Base-by-base conservation (phyloP, 2,888 invertebrate species). In the Amphipyra berbera region DNA sequence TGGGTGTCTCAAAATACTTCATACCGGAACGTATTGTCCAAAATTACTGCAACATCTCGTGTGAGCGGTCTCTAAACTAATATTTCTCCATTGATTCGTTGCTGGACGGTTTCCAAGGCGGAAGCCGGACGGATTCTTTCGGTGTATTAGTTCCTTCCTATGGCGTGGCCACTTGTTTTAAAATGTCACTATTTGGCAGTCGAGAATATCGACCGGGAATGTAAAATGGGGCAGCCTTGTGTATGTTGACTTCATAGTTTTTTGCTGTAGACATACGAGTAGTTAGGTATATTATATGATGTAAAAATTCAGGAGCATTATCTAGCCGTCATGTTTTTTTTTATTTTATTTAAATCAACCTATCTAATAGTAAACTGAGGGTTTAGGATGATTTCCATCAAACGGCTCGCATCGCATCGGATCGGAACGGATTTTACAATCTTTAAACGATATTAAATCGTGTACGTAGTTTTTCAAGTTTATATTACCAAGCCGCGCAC, bases 131-230 rank as follows among this genome's bases (percentile, higher is more conserved):
- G 81, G 81, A 76, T 78, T 83, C 81, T 82, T 82, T 77, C 62
- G 81, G 71, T 80, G 84, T 88, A 86, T 87, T 87, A 82, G 86
- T 88, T 88, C 88, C 89, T 88, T 89, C 86, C 89, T 80, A 64
- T 57, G 68, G 67, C 63, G 67, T 62, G 48, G 47, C 30, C 46
- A 62, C 65, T 79, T 82, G 79, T 77, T 84, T 82, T 82, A 75
- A 82, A 84, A 81, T 72, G 73, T 73, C 74, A 76, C 68, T 78
- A 61, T 61, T 49, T 56, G 42, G 45, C 38, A 40, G 44, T 0
- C 35, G 44, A 21, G 60, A 44, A 37, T 55, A 50, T 66, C 48
- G 66, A 60, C 35, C 50, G 35, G n/a, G 71, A 59, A 66, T 61
- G 46, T 21, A 7, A 21, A 57, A 66, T 66, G 46, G 56, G n/a